phyloP scores from a whole-genome alignment of 2,888 invertebrate genomes.

The Oscheius myriophilus region DNA sequence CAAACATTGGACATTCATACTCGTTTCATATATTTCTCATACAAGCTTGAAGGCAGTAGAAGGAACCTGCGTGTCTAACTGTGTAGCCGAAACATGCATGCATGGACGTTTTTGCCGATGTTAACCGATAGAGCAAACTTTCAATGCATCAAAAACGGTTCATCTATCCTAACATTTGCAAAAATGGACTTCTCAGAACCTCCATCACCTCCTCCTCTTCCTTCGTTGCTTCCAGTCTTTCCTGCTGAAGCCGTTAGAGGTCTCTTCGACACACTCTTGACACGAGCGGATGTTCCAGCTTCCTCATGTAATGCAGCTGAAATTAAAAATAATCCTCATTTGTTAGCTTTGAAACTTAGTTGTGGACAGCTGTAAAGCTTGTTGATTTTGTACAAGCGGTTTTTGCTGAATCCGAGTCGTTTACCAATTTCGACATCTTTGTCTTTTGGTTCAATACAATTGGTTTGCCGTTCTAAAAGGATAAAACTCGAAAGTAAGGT shows the following conservation, averaged over 20 bases:
- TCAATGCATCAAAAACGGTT: not conserved
- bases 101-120: too few species aligned
- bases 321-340: not conserved
- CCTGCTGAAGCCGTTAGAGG: conserved; percentile 23
- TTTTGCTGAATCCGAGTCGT: conserved; percentile 67
- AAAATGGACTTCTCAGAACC: conserved; percentile 21
- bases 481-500: not conserved
- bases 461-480: conserved; percentile 61
- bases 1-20: too few species aligned
- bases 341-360: conserved; percentile 1
- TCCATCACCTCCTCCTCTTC: conserved; percentile 35
- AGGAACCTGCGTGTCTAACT: too few species aligned
- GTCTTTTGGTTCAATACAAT: conserved; percentile 66
- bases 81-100: too few species aligned
- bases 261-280: conserved; percentile 44
- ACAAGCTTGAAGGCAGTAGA: too few species aligned
- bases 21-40: too few species aligned
- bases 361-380: conserved; percentile 69
- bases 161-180: conserved; percentile 48
- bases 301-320: conserved; percentile 25
- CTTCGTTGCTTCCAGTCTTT: conserved; percentile 34
- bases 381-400: conserved; percentile 70
- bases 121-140: too few species aligned
- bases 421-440: conserved; percentile 65
- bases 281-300: conserved; percentile 1